Conservation (phyloP, 2,113 vertebrate genomes). For the Microcebus murinus region DNA sequence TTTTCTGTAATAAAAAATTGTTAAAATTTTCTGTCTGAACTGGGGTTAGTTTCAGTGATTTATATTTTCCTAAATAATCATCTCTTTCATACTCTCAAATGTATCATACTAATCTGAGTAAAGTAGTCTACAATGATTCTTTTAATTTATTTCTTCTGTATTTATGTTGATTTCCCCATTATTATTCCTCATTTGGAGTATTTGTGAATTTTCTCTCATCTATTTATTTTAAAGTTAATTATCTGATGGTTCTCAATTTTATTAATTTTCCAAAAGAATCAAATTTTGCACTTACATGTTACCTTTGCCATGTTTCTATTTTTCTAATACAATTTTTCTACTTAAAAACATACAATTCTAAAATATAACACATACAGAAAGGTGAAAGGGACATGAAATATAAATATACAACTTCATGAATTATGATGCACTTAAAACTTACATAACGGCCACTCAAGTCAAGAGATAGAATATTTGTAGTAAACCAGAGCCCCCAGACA, state of each 20-base stretch:
- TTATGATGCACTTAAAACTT: not conserved
- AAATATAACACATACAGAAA: not conserved
- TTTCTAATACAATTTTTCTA: not conserved
- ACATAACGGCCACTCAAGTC: not conserved
- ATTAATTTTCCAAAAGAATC: not conserved
- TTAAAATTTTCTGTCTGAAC: not conserved
- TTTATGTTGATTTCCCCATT: not conserved
- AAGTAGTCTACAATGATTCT: not conserved
- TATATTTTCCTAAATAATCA: not conserved
- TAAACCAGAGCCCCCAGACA: not conserved
- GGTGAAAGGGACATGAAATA: not conserved
- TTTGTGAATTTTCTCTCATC: not conserved
- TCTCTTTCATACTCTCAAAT: not conserved
- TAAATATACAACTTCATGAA: not conserved
- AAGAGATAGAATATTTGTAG: not conserved
- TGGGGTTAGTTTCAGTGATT: not conserved
- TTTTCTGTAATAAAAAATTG: not conserved
- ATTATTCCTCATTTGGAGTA: not conserved
- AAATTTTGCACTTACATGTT: not conserved
- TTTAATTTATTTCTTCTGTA: not conserved
- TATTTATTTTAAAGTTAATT: constrained; percentile 12
- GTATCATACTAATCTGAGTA: not conserved
- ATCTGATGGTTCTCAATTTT: not conserved
- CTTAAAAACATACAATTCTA: not conserved
- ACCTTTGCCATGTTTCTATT: not conserved